Evolutionary conservation across 2,797 vertebrate genomes (phyloP), one percentile per base, ranked within the genome.

Genomic region (Adelosebastes latens): DNA sequence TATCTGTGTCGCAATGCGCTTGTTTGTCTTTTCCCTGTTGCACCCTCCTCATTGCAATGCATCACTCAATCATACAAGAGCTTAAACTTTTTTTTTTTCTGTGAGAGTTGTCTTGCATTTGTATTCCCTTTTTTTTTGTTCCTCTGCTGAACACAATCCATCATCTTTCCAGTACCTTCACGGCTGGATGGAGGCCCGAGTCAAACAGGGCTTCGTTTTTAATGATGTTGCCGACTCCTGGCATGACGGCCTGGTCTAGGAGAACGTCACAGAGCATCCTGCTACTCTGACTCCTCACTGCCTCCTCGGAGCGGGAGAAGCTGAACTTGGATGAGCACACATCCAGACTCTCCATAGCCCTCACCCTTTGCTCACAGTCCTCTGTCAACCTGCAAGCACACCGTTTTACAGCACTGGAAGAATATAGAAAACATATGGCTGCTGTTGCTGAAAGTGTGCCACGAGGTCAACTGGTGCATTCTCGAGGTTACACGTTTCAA

Each of bases 151-250:
- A 84, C 87, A 88, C 88, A 87, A 92, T 93, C 88, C 86, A 91
- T 92, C 91, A 92, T 88, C 79, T 90, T 77, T 77, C 68, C 81
- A 69, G 36, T 95, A 98, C 98, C 96, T 96, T 96, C 82, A 97
- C 91, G 76, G 95, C 95, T 79, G 98, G 98, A 84, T 98, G 96
- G 75, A 99, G 94, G 75, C 97, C 96, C 9, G 97, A 97, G 92
- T 98, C 97, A 93, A 98, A 97, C 52, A 99, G 95, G 25, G 97
- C 97, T 95, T 99, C 98, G 12, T 99, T 99, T 95, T 97, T 99
- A 92, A 99, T 99, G 90, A 99, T 99, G 92, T 99, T 99, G 79
- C 98, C 98, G 3, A 99, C 97, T 53, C 98, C 98, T 1, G 98
- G 98, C 88, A 99, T 94, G 66, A 99, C 93, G 32, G 93, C 85